Evolutionary conservation across 2,888 invertebrate species (phyloP), one percentile per base, ranked within the genome.

Genomic region (Dyspetes luteomarginatus): DNA sequence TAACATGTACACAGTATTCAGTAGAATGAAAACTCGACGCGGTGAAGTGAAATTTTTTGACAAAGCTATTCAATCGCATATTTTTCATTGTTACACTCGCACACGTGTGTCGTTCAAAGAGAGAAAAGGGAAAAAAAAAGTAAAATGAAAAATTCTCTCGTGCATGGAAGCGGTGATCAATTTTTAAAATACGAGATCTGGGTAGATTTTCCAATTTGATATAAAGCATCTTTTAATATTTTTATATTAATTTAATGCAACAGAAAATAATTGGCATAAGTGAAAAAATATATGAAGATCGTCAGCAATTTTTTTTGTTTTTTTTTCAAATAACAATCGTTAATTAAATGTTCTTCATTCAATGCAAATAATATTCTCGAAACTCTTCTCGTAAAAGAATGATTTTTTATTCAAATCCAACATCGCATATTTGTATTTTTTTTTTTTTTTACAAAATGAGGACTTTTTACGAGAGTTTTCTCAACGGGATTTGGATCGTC

Each of bases 21-120:
- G 65, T 36, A 30, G 48, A 68, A 60, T 60, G 50, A 50, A 67
- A 52, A 52, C n/a, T 22, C 58, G 50, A 24, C 36, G 48, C 17
- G 22, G 60, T 41, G 76, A 43, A 28, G 12, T 30, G 58, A 64
- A 64, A 65, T 74, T 65, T 64, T 60, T 56, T 50, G 50, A 15
- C 56, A 69, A 60, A 75, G 50, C 64, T 26, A 71, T 71, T 71
- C 65, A 75, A 79, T 75, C 41, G 24, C 41, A n/a, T 26, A 62
- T 56, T 69, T 36, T 56, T 26, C 24, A 69, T 74, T 64, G 28
- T 74, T 1, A 28, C n/a, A 41, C 50, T 28, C 9, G 26, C 19
- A 5, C 56, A 22, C 65, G 69, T 30, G n/a, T 24, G 22, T 17
- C 17, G 30, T 17, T 55, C 45, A 55, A 55, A 19, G 50, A 26